Evolutionary conservation across 2,888 invertebrate genomes (phyloP), one percentile per base, ranked within the genome.

Genomic region (Zelleria hepariella): DNA sequence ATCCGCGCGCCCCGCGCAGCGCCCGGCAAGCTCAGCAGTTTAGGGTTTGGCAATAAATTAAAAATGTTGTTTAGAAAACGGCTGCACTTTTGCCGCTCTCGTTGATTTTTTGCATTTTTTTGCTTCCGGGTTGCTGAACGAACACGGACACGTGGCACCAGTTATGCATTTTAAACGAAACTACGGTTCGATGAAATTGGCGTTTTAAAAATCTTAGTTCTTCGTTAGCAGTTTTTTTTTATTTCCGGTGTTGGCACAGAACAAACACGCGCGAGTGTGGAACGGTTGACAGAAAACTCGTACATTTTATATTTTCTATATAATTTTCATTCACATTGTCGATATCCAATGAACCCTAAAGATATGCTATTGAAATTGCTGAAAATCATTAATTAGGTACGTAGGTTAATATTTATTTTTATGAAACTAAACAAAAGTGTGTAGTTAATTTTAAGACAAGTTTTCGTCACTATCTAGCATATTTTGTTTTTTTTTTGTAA

Each of bases 111-210:
- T 82, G 80, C 80, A 63, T 70, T 78, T 81, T 82, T 81, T 81
- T 78, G 73, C 68, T 77, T 77, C 74, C 75, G 76, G 74, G 64
- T 71, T 70, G 62, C 67, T 62, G 67, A 67, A 69, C 68, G 73
- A 73, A 78, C 76, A 74, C 72, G 67, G 82, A 78, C 83, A 84
- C 82, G 84, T 85, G 84, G 75, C 79, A 57, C 69, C 71, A 73
- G 76, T 78, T 80, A 76, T 67, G 32, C 32, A 59, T 58, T 25
- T 5, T 59, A 55, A 55, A 27, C 26, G 2, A 2, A 15, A 10
- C 15, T 42, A 42, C 32, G 32, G 32, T 42, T 42, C 32, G 32
- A 15, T 42, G 32, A 10, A 10, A 15, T 42, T 42, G 5, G 15
- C 32, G 32, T 42, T 42, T 42, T 15, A 42, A 42, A 42, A 15